These are phyloP conservation scores for Zosterops japonicus DNA, from an alignment of 2,113 vertebrate species.

Conservation along the genomic window DNA sequence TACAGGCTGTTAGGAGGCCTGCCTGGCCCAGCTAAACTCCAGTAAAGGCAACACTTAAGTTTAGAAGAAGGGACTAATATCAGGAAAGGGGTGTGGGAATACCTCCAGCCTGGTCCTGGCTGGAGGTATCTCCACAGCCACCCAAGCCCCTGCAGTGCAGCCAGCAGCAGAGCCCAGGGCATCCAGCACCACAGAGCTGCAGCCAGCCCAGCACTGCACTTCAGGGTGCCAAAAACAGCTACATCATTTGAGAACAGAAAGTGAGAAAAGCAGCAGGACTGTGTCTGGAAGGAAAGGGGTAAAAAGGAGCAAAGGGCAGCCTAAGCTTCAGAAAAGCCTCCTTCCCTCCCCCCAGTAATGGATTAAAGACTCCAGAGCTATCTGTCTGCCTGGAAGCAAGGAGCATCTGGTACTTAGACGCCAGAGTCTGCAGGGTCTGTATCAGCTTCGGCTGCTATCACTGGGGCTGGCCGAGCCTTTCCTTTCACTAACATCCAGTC, in stretches of 20 bases:
- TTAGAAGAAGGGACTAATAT: not conserved
- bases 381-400: not conserved
- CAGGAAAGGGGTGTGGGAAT: not conserved
- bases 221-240: fast-evolving
- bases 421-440: not conserved
- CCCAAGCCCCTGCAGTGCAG: not conserved
- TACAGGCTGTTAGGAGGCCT: not conserved
- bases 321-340: not conserved
- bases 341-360: fast-evolving
- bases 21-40: not conserved
- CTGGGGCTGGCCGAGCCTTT: not conserved
- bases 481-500: not conserved
- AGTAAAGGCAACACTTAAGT: not conserved
- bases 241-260: not conserved
- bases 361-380: not conserved
- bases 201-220: fast-evolving
- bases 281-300: not conserved
- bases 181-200: not conserved
- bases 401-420: not conserved
- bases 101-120: not conserved
- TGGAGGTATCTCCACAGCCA: not conserved
- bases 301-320: not conserved
- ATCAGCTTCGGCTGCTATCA: not conserved
- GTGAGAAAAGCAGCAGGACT: not conserved
- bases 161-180: not conserved